Evolutionary conservation across 2,888 invertebrate genomes (phyloP), one percentile per base, ranked within the genome.

Genomic region (Eristalis arbustorum): DNA sequence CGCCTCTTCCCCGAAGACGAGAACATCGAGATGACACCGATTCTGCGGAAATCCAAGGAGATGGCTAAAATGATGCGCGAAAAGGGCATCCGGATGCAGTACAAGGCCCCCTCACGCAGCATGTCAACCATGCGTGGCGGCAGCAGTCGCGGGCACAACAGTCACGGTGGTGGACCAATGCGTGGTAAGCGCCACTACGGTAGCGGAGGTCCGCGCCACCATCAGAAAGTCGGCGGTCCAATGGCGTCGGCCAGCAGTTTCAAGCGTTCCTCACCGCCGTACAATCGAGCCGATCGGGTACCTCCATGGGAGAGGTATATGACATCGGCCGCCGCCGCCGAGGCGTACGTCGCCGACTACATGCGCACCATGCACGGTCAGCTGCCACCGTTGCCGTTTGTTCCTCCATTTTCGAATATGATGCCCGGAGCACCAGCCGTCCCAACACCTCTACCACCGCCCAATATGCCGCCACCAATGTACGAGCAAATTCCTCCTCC

Each of bases 1-100:
- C 95, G 98, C 83, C 93, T 99, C 64, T 99, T 99, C 93, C 97
- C 98, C 2, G 96, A 98, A 93, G 99, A 99, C 93, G 96, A 97
- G 89, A 96, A 96, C 88, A 96, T 98, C 90, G 98, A 98, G 93
- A 95, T 98, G 94, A 97, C 97, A 22, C 96, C 97, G 22, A 96
- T 98, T 89, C 93, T 98, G 88, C 95, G 97, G 88, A 96, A 97
- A 91, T 96, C 97, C 2, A 97, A 97, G 92, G 97, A 97, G 92
- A 95, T 96, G 23, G 95, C 97, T 0, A 96, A 96, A 90, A 93
- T 94, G 88, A 94, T 95, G 88, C 92, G 93, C 14, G 93, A 93
- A 81, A 92, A 93, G 78, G 93, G 93, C 68, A 91, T 93, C 4
- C 91, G 92, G 40, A 91, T 92, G 14, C 90, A 92, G 66, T 92